phyloP scores from a whole-genome alignment of 2,797 vertebrate species.

The Champsocephalus esox region DNA sequence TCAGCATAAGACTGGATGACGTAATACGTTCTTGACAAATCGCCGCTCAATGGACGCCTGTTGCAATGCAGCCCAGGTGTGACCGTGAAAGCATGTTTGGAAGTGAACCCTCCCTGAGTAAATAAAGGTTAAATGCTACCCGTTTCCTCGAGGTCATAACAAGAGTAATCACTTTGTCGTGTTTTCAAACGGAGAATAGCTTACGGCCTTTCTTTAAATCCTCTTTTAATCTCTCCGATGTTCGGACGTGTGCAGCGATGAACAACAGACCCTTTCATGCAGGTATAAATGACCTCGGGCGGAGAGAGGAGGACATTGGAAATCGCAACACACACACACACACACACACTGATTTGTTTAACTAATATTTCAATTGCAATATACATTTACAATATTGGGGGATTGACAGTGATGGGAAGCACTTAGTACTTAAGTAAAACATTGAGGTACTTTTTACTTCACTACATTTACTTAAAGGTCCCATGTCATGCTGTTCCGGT shows the following conservation, averaged over 20 bases:
- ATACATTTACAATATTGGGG: no score
- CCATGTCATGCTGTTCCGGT: no score
- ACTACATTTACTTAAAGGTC: no score
- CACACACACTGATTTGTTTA: no score
- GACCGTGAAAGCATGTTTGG: background rate
- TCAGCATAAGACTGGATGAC: background rate
- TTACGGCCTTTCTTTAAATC: constrained; percentile 8
- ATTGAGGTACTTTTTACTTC: no score
- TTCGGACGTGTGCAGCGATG: constrained; percentile 35
- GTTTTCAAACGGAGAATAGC: background rate
- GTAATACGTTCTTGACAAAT: background rate
- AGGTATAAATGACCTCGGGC: constrained; percentile 27
- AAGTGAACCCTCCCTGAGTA: constrained; percentile 25
- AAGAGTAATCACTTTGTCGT: background rate
- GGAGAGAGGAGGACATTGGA: constrained; percentile 24
- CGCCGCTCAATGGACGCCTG: background rate
- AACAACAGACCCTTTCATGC: constrained; percentile 57
- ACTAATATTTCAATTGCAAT: no score
- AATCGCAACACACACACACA: background rate
- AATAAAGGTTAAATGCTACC: constrained; percentile 10
- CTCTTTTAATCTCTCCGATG: background rate
- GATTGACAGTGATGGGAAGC: no score
- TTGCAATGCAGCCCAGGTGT: constrained; percentile 7
- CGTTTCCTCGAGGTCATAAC: constrained; percentile 5
- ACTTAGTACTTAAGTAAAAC: no score